Percentiles rank a stretch among this genome's conserved stretches.
Conservation (phyloP, 2,888 invertebrate species). For the Apamea crenata region DNA sequence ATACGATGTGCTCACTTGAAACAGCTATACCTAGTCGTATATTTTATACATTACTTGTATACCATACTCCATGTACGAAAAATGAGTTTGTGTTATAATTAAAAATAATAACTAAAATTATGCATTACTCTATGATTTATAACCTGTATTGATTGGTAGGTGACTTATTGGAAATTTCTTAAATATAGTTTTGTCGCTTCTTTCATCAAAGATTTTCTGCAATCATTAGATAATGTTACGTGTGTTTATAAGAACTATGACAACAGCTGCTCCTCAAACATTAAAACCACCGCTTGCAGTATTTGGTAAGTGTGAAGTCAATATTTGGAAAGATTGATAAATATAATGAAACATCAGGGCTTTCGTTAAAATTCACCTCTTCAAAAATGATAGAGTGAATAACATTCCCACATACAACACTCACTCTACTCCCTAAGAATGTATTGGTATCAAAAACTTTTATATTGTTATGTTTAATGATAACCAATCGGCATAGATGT, state of each 20-base stretch:
- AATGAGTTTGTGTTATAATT: conserved; percentile 5
- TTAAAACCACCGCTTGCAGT: conserved; percentile 76
- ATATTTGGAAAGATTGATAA: not conserved
- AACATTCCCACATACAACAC: not conserved
- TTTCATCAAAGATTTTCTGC: not conserved
- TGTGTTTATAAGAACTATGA: conserved; percentile 71
- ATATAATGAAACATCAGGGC: not conserved
- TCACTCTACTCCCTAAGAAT: not conserved
- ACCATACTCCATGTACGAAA: conserved; percentile 17
- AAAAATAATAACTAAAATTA: conserved; percentile 22
- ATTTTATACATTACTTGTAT: conserved; percentile 11
- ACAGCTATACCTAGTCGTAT: not conserved
- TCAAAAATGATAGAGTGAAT: not conserved
- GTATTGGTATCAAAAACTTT: not conserved
- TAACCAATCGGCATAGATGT: not conserved
- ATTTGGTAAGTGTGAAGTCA: conserved; percentile 76
- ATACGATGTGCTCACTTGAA: conserved; percentile 82
- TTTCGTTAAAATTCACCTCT: not conserved
- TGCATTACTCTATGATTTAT: no score
- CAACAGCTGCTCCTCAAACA: conserved; percentile 46
- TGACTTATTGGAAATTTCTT: not conserved
- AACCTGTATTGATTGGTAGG: conserved; percentile 1
- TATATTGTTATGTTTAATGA: not conserved
- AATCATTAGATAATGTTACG: conserved; percentile 68
- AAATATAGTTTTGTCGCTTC: not conserved